Evolutionary conservation across 2,113 vertebrate genomes (phyloP).

Genomic region (Archilochus colubris): DNA sequence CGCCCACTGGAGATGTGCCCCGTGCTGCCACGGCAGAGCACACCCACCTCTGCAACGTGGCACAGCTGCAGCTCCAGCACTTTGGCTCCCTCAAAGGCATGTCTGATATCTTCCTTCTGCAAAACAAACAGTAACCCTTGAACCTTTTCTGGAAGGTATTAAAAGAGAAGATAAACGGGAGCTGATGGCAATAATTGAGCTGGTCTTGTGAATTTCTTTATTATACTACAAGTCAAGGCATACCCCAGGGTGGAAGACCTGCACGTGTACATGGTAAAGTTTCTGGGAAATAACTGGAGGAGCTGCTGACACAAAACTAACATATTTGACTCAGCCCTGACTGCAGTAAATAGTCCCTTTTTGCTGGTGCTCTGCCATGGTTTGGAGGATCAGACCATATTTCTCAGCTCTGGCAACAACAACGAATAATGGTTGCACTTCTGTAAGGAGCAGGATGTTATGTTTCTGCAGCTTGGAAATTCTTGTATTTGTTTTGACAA

Average conservation of each 20-base stretch:
- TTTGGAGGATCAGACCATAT: neutral
- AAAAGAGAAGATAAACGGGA: constrained; percentile 31
- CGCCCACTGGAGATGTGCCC: neutral
- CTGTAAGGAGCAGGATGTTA: neutral
- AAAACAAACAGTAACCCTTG: constrained; percentile 35
- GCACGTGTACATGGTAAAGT: neutral
- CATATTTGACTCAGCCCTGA: neutral
- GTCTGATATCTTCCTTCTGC: constrained; percentile 14
- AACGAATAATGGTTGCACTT: rapidly evolving
- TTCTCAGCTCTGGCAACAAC: neutral
- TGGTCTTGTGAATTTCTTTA: constrained; percentile 22
- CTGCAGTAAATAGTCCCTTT: rapidly evolving
- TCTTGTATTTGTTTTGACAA: constrained; percentile 41
- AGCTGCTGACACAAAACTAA: neutral
- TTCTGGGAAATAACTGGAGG: neutral
- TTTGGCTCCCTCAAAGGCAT: neutral
- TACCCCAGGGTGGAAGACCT: neutral
- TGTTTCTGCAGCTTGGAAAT: constrained; percentile 23
- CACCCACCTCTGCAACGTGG: rapidly evolving
- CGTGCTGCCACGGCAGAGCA: rapidly evolving
- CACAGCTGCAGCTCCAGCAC: rapidly evolving
- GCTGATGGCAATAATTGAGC: constrained; percentile 26
- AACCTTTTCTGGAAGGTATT: constrained; percentile 49
- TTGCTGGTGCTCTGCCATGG: neutral
- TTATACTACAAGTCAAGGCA: constrained; percentile 48